Conservation (phyloP, 2,113 vertebrate species). For the Coracopsis vasa region DNA sequence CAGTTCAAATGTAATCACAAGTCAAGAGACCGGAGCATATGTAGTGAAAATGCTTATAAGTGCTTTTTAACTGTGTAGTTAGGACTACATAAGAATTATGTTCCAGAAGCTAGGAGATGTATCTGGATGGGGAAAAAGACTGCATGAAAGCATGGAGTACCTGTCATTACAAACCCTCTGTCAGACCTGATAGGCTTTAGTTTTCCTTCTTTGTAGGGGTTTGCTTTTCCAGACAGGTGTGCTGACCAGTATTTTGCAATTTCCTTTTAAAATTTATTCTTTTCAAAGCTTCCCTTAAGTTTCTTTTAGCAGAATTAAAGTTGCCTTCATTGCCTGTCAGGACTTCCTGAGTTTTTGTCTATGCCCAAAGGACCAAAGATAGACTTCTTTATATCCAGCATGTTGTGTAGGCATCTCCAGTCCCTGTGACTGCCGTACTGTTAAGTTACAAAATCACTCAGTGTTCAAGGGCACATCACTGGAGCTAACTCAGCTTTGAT, state of each 20-base stretch:
- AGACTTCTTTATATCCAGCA: not conserved
- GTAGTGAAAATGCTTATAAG: not conserved
- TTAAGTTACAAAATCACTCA: not conserved
- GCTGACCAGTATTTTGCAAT: not conserved
- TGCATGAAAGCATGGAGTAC: not conserved
- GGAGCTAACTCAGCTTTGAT: not conserved
- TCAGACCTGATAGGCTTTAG: not conserved
- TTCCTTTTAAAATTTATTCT: not conserved
- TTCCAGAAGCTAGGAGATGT: not conserved
- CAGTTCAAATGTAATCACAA: not conserved
- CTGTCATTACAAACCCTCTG: not conserved
- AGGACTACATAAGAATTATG: not conserved
- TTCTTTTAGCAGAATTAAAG: not conserved
- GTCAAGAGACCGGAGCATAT: not conserved
- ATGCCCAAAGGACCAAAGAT: rapidly evolving
- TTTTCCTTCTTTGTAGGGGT: not conserved
- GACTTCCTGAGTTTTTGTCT: not conserved
- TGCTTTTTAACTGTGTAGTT: not conserved
- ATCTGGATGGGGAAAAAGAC: not conserved
- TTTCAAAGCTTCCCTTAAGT: not conserved
- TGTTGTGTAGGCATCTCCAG: not conserved
- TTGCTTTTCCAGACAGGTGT: not conserved
- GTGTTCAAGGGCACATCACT: not conserved
- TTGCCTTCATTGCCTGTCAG: not conserved
- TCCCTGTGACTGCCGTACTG: not conserved